These are phyloP conservation scores for Xyrichtys novacula DNA, from an alignment of 2,797 vertebrate species.

Conservation along the genomic window DNA sequence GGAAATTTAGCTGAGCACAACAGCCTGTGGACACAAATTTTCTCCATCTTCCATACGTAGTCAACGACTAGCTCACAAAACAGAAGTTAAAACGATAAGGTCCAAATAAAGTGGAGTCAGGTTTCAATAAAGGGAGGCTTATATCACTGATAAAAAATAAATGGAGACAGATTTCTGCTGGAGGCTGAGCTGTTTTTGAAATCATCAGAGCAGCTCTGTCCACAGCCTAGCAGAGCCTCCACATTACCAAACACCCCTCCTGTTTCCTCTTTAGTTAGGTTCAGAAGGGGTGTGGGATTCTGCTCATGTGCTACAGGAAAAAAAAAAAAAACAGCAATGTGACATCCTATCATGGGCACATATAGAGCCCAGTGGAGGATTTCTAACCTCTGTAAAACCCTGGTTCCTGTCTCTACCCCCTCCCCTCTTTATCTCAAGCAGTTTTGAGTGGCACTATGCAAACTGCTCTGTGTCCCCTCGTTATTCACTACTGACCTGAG, in stretches of 20 bases:
- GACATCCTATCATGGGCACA: conserved; percentile 23
- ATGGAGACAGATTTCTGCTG: too few relatives aligned
- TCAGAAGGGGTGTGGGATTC: conserved; percentile 59
- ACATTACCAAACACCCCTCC: conserved; percentile 41
- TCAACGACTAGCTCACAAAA: too few relatives aligned
- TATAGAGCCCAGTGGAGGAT: conserved; percentile 32
- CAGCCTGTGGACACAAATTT: too few relatives aligned
- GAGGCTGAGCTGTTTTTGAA: too few relatives aligned
- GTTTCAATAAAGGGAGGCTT: too few relatives aligned
- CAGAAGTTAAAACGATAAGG: too few relatives aligned
- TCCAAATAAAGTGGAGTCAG: too few relatives aligned
- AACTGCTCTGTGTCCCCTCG: conserved; percentile 27
- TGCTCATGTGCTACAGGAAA: conserved; percentile 24
- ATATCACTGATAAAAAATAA: too few relatives aligned
- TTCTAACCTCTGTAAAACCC: conserved; percentile 49
- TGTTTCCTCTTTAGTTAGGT: conserved; percentile 42
- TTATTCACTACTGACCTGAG: too few relatives aligned
- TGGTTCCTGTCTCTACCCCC: conserved; percentile 18
- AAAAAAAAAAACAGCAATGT: conserved; percentile 61
- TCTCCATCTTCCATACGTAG: too few relatives aligned
- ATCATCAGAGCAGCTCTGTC: neutral
- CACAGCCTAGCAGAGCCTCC: conserved; percentile 14
- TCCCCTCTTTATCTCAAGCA: conserved; percentile 34
- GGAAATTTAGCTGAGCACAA: too few relatives aligned
- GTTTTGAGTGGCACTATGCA: conserved; percentile 46